phyloP scores from a whole-genome alignment of 1,140 invertebrate species.

The Ladona fulva region DNA sequence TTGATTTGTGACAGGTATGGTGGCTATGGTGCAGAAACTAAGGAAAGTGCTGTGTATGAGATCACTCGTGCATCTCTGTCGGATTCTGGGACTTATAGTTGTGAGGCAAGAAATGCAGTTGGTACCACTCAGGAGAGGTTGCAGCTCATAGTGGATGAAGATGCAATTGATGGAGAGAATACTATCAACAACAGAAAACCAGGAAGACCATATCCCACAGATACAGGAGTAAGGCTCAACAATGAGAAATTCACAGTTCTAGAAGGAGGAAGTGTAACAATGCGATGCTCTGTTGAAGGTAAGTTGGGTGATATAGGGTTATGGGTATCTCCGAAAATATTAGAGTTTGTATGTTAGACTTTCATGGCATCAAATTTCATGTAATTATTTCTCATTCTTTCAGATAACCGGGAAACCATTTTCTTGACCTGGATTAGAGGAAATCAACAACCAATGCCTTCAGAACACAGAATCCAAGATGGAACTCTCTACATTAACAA shows the following conservation, averaged over 20 bases:
- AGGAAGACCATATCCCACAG: not conserved
- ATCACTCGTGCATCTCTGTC: slow-evolving; percentile 42
- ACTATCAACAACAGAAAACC: slow-evolving; percentile 6
- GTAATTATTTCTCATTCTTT: not conserved
- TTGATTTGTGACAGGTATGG: not conserved
- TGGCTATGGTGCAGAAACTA: not conserved
- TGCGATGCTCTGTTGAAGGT: slow-evolving; percentile 33
- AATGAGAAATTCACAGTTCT: slow-evolving; percentile 25
- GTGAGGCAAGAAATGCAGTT: slow-evolving; percentile 53
- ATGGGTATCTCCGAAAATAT: too few relatives aligned
- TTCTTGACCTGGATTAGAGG: slow-evolving; percentile 50
- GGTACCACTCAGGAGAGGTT: slow-evolving; percentile 55
- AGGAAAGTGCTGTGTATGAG: slow-evolving; percentile 45
- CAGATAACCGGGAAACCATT: slow-evolving; percentile 24
- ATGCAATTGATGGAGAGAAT: slow-evolving; percentile 15
- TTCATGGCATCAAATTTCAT: too few relatives aligned
- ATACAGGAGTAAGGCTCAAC: not conserved
- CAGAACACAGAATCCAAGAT: slow-evolving; percentile 42
- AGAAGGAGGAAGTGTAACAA: slow-evolving; percentile 34
- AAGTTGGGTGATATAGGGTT: slow-evolving; percentile 33
- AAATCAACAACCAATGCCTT: slow-evolving; percentile 50
- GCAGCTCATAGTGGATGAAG: slow-evolving; percentile 51
- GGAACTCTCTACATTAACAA: slow-evolving; percentile 53
- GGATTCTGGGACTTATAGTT: slow-evolving; percentile 63
- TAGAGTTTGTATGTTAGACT: too few relatives aligned